Evolutionary conservation across 2,888 invertebrate genomes (phyloP), one percentile per base, ranked within the genome.

Genomic region (Agriopis marginaria): DNA sequence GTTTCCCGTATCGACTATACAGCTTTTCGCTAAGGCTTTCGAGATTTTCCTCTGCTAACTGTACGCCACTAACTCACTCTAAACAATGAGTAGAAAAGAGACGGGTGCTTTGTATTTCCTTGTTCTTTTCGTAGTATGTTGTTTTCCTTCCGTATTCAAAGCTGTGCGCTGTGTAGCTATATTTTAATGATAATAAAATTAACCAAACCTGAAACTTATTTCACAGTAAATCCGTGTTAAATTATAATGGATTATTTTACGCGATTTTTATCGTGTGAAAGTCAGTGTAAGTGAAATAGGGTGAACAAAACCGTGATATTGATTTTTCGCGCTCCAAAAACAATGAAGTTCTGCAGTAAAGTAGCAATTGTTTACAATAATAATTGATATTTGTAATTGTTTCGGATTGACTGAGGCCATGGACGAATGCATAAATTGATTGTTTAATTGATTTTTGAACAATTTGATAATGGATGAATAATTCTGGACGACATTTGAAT

Each of bases 61-160:
- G 68, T 71, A 63, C 54, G 40, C 10, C 50, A 66, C 66, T 66
- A n/a, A 65, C 68, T 72, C 75, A 12, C 63, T 72, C 70, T 68
- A 54, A 62, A 14, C 17, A 56, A 59, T 14, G 58, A 17, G 47
- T 51, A 40, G 10, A 39, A 73, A 42, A 17, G 75, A 66, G n/a
- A 17, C 23, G 39, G 42, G 10, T 14, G 5, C 32, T 12, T 7
- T 2, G 5, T 44, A 58, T 58, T 62, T 58, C 47, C 39, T 17
- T 56, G 32, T 63, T 59, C 7, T 70, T 45, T 47, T 40, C 17
- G 5, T 47, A 53, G 56, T 65, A 55, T 56, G 51, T 65, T 71
- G 72, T 74, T 74, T 69, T 71, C 66, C 53, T 70, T 59, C 45
- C 44, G 58, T 3, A 51, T 40, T 53, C 32, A 32, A 32, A 32